Evolutionary conservation across 2,888 invertebrate species (phyloP).

Genomic region (Phaedon cochleariae): DNA sequence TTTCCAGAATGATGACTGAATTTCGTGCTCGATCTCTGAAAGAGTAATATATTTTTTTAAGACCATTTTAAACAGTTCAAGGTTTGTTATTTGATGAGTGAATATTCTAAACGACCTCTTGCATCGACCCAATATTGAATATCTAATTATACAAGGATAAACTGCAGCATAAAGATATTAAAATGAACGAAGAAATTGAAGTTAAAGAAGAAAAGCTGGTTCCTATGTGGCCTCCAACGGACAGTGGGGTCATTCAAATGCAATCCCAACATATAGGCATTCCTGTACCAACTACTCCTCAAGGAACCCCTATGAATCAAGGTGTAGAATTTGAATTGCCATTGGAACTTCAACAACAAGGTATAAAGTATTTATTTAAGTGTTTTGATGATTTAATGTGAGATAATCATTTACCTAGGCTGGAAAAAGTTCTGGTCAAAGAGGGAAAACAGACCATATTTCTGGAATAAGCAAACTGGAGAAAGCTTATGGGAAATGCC

Average conservation of each 20-base stretch:
- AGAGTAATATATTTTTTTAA: constrained; percentile 18
- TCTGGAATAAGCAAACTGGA: constrained; percentile 94
- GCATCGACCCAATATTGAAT: not conserved
- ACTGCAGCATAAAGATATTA: constrained; percentile 43
- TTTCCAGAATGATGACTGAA: constrained; percentile 60
- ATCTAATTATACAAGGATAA: constrained; percentile 37
- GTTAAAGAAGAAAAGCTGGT: constrained; percentile 54
- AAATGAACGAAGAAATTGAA: constrained; percentile 61
- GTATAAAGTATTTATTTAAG: constrained; percentile 60
- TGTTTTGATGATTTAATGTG: not conserved
- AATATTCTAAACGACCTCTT: not conserved
- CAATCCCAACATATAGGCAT: constrained; percentile 59
- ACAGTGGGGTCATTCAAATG: constrained; percentile 51
- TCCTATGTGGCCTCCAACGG: constrained; percentile 57
- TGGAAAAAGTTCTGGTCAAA: constrained; percentile 98
- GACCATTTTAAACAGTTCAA: constrained; percentile 21
- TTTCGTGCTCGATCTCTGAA: constrained; percentile 47
- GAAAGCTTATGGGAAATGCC: constrained; percentile 99
- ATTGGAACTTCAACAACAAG: constrained; percentile 79
- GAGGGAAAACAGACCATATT: constrained; percentile 93
- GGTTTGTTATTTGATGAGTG: not conserved
- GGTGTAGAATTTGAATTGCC: constrained; percentile 67
- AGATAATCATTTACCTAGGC: constrained; percentile 13
- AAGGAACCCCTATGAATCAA: constrained; percentile 64
- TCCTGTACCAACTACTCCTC: constrained; percentile 70